A percentile compares a stretch with the other conserved stretches of the same genome.
Conservation (phyloP, 92 coral and sea anemone species). For the Palythoa grandis region DNA sequence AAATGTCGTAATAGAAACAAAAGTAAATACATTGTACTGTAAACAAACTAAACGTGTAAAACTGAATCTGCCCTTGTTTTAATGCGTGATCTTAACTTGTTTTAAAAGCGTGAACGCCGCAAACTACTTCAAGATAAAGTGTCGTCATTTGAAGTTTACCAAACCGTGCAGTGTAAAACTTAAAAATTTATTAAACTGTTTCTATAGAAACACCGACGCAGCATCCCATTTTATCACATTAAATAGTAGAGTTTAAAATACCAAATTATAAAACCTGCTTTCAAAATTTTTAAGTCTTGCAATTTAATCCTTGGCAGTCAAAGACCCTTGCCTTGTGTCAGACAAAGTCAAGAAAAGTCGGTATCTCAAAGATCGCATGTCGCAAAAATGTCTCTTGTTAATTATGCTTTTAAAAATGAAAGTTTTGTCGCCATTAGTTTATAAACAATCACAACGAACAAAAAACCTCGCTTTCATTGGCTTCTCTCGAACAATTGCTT, state of each 20-base stretch:
- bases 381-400: neutral
- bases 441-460: conserved; percentile 15
- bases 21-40: neutral
- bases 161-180: neutral
- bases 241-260: neutral
- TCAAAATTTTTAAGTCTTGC: neutral
- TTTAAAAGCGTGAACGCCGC: neutral
- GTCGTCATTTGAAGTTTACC: neutral
- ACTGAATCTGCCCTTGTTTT: too few species aligned
- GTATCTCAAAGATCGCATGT: neutral
- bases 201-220: too few species aligned
- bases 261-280: neutral
- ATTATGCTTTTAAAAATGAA: neutral
- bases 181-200: too few species aligned
- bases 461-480: conserved; percentile 11
- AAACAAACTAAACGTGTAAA: neutral
- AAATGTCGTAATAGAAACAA: neutral
- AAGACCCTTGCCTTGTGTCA: neutral
- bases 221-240: too few species aligned
- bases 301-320: neutral
- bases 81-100: neutral
- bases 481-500: conserved; percentile 4
- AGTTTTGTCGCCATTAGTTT: neutral
- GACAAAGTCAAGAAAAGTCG: neutral
- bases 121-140: neutral